Percentiles rank a stretch among this genome's conserved stretches.
Evolutionary conservation across 1,140 invertebrate genomes (phyloP).

Genomic region (Frieseomelitta varia): DNA sequence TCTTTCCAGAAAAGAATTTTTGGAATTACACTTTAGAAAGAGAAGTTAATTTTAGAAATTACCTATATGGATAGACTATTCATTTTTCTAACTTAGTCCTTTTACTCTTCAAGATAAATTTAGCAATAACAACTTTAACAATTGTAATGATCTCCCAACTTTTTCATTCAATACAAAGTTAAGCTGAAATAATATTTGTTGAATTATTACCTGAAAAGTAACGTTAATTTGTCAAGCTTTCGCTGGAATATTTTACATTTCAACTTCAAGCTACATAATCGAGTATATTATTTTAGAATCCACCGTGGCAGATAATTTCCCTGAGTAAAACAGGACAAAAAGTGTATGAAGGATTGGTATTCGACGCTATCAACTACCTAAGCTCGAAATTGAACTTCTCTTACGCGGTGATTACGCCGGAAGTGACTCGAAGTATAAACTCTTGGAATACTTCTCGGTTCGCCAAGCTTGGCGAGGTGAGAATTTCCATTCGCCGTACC

Average conservation of each 20-base stretch:
- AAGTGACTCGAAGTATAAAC: neutral
- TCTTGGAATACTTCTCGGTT: neutral
- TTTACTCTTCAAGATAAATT: too few species aligned
- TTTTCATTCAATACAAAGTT: too few species aligned
- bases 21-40: neutral
- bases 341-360: conserved; percentile 87
- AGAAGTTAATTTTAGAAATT: too few species aligned
- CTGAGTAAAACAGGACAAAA: conserved; percentile 83
- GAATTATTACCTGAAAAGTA: neutral
- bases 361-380: conserved; percentile 91
- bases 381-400: conserved; percentile 92
- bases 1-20: neutral
- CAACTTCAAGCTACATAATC: neutral
- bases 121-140: too few species aligned
- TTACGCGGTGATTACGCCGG: conserved; percentile 78
- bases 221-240: neutral
- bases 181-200: neutral
- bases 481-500: neutral
- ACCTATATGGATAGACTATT: too few species aligned
- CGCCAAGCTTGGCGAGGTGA: conserved; percentile 29
- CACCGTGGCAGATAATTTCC: conserved; percentile 91
- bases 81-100: too few species aligned
- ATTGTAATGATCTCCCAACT: too few species aligned
- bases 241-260: neutral
- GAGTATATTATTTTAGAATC: conserved; percentile 84